Base-by-base conservation (phyloP, 1,140 invertebrate species). In the Musca vetustissima region DNA sequence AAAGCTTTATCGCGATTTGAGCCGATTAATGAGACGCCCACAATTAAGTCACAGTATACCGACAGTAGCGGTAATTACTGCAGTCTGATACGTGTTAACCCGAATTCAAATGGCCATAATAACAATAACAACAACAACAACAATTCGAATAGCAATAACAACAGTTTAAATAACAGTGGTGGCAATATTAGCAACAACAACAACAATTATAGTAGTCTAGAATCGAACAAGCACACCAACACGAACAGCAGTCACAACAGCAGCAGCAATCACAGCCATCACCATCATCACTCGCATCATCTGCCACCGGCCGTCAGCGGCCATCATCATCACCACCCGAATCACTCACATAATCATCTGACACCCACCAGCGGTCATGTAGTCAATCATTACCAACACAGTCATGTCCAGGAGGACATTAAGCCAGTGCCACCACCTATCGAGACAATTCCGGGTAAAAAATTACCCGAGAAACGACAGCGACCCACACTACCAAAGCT, bases 341-440 rank as follows among this genome's bases (percentile, higher is more conserved):
- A 22, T 22, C 68, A 69, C 13, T 50, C 50, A 8, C 66, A 69
- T 14, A 43, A 61, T 43, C 49, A 64, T 28, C 69, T 36, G 11
- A 65, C 85, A 85, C 55, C 25, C 21, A 24, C 19, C 14, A 65
- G 36, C n/a, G 61, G 53, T 7, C 24, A 68, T 67, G 50, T 80
- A 71, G 75, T 80, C 25, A 80, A 80, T 69, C 64, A 86, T 85
- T 75, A 77, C 85, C 71, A 86, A 85, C 80, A 85, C 82, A 76
- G 81, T 86, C 83, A 86, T 80, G 78, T 83, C 61, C 76, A 83
- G 48, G 80, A 88, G 66, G 85, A 88, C 71, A 86, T 88, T 48
- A 91, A 92, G 85, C 93, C 93, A 65, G 92, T 93, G 84, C 93
- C 93, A 50, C 93, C 93, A 21, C 93, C 93, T 2, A 93, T 95